Conservation (phyloP, 2,888 invertebrate species). For the Pheosia tremula region DNA sequence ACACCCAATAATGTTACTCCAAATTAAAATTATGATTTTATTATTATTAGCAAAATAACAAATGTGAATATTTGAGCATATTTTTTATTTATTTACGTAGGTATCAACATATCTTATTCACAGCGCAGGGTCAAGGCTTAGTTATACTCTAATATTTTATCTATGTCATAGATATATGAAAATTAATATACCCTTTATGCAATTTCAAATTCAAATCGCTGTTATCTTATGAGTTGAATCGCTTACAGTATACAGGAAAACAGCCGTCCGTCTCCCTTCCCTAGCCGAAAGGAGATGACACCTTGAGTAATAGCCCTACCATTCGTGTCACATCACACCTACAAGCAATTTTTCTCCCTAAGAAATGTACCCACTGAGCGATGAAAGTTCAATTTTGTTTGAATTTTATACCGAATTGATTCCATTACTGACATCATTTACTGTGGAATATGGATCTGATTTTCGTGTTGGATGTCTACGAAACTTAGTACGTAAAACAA, state of each 20-base stretch:
- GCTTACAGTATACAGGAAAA: conserved; percentile 47
- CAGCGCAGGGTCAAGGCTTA: no score
- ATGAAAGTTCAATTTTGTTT: conserved; percentile 17
- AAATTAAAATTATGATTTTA: no score
- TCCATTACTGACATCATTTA: background rate
- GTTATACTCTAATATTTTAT: no score
- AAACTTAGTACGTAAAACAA: no score
- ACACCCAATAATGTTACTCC: no score
- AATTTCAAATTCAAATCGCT: background rate
- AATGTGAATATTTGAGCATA: no score
- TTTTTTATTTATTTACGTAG: no score
- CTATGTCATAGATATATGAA: no score
- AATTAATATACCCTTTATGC: no score
- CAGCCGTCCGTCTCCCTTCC: conserved; percentile 53
- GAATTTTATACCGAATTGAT: conserved; percentile 10
- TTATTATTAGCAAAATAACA: no score
- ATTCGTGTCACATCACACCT: conserved; percentile 65
- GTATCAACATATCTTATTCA: no score
- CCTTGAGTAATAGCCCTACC: conserved; percentile 72
- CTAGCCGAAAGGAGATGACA: conserved; percentile 67
- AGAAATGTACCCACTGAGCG: conserved; percentile 48
- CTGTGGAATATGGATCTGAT: background rate
- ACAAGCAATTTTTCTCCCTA: conserved; percentile 69
- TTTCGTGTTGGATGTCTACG: no score
- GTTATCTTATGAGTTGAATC: conserved; percentile 23